These are phyloP conservation scores for Chrysogorgia sp. DNA, from an alignment of 92 coral and sea anemone species.

Conservation along the genomic window DNA sequence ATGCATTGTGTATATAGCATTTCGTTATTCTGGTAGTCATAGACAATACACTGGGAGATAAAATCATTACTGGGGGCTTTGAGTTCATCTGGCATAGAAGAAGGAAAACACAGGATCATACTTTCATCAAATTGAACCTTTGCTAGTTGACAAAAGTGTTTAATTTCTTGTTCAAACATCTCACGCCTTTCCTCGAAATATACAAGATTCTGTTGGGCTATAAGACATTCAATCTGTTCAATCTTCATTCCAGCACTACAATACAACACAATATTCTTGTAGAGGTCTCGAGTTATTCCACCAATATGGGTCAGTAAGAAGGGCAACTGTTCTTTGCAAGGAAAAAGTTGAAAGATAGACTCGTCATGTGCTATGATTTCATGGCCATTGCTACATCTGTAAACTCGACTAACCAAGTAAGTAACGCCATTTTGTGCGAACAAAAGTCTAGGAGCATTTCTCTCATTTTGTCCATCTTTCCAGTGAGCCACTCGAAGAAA, in stretches of 20 bases:
- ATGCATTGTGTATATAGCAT: neutral
- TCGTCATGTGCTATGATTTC: slow-evolving; percentile 2
- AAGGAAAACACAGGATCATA: neutral
- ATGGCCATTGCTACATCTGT: slow-evolving; percentile 5
- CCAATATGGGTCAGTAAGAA: slow-evolving; percentile 11
- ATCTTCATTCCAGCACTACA: slow-evolving; percentile 30
- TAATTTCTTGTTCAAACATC: slow-evolving; percentile 15
- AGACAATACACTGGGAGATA: neutral
- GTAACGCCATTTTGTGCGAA: neutral
- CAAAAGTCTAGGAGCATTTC: neutral
- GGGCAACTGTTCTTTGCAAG: slow-evolving; percentile 1
- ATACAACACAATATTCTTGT: slow-evolving; percentile 13
- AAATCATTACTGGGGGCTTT: slow-evolving; percentile 3
- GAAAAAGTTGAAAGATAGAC: neutral
- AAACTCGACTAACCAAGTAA: slow-evolving; percentile 20
- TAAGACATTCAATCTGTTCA: slow-evolving; percentile 52
- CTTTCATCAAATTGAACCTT: neutral
- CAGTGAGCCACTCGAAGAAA: slow-evolving; percentile 56
- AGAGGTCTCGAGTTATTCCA: slow-evolving; percentile 43
- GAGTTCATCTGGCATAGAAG: neutral
- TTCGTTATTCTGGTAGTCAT: slow-evolving; percentile 2
- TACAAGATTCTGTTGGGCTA: slow-evolving; percentile 53
- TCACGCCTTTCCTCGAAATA: slow-evolving; percentile 45
- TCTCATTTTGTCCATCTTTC: slow-evolving; percentile 56
- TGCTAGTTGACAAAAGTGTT: slow-evolving; percentile 16